Evolutionary conservation across 1,140 invertebrate species (phyloP).

Genomic region (Diplogasteroides magnus): DNA sequence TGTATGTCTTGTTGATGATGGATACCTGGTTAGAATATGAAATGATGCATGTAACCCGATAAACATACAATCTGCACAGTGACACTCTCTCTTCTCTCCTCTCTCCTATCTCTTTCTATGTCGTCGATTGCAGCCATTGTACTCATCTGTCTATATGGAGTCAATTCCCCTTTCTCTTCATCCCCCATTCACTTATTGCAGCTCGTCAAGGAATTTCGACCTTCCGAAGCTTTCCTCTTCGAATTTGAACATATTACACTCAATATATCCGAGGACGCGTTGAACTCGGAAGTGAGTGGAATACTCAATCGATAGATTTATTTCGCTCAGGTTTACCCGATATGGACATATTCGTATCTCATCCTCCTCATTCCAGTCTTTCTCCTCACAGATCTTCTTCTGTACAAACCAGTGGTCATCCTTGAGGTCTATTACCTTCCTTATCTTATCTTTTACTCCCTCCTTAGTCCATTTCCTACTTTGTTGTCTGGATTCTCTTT

Average conservation of each 20-base stretch:
- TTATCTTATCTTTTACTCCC: constrained; percentile 78
- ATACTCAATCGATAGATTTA: too few relatives aligned
- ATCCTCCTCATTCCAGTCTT: constrained; percentile 70
- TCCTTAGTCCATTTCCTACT: constrained; percentile 64
- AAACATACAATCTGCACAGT: too few relatives aligned
- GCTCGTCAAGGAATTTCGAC: constrained; percentile 75
- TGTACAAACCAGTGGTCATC: constrained; percentile 80
- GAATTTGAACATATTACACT: constrained; percentile 67
- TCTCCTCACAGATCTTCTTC: constrained; percentile 73
- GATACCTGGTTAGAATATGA: too few relatives aligned
- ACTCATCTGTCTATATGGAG: too few relatives aligned
- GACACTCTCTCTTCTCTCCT: too few relatives aligned
- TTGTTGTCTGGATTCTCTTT: constrained; percentile 68
- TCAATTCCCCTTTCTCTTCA: too few relatives aligned
- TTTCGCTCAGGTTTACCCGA: constrained; percentile 74
- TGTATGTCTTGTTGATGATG: too few relatives aligned
- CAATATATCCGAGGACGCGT: constrained; percentile 66
- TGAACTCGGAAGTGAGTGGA: constrained; percentile 36
- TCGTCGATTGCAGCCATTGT: too few relatives aligned
- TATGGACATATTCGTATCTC: constrained; percentile 74
- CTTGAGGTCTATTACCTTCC: constrained; percentile 71
- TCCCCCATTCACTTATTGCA: too few relatives aligned
- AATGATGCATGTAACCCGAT: too few relatives aligned
- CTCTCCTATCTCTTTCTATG: too few relatives aligned
- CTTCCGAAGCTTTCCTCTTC: constrained; percentile 75